A percentile compares a stretch with the other conserved stretches of the same genome.
These are phyloP conservation scores for Lutraria rhynchaena DNA, from an alignment of 1,140 invertebrate species.

Conservation along the genomic window DNA sequence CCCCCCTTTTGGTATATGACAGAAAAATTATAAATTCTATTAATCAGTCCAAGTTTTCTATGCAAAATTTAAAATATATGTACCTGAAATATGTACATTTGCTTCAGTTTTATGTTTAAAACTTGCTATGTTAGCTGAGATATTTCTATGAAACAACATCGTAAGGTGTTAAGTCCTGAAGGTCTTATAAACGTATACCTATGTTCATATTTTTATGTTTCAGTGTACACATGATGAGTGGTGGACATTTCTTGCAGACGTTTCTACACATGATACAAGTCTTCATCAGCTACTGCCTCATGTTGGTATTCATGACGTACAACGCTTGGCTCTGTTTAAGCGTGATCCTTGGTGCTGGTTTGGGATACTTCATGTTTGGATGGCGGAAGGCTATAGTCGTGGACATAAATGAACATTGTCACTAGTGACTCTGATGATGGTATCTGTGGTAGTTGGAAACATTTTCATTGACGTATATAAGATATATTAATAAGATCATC, in stretches of 20 bases:
- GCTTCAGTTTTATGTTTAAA: too few relatives aligned
- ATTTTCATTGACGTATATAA: too few relatives aligned
- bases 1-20: too few relatives aligned
- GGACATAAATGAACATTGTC: slow-evolving; percentile 97
- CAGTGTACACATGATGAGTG: slow-evolving; percentile 73
- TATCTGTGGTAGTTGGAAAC: too few relatives aligned
- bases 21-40: too few relatives aligned
- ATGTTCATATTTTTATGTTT: slow-evolving; percentile 39
- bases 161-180: too few relatives aligned
- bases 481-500: too few relatives aligned
- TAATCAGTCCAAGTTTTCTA: too few relatives aligned
- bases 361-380: slow-evolving; percentile 96
- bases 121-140: too few relatives aligned
- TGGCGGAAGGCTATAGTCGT: slow-evolving; percentile 95
- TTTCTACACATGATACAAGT: slow-evolving; percentile 94
- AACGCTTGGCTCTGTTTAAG: slow-evolving; percentile 96
- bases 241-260: slow-evolving; percentile 91
- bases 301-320: slow-evolving; percentile 99
- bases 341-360: slow-evolving; percentile 93
- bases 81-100: too few relatives aligned
- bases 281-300: slow-evolving; percentile 94
- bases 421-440: slow-evolving; percentile 87
- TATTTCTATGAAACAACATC: too few relatives aligned
- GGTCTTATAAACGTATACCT: not conserved
- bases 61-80: too few relatives aligned